These are phyloP conservation scores for Caligus rogercresseyi DNA, from an alignment of 1,140 invertebrate species.

Conservation along the genomic window DNA sequence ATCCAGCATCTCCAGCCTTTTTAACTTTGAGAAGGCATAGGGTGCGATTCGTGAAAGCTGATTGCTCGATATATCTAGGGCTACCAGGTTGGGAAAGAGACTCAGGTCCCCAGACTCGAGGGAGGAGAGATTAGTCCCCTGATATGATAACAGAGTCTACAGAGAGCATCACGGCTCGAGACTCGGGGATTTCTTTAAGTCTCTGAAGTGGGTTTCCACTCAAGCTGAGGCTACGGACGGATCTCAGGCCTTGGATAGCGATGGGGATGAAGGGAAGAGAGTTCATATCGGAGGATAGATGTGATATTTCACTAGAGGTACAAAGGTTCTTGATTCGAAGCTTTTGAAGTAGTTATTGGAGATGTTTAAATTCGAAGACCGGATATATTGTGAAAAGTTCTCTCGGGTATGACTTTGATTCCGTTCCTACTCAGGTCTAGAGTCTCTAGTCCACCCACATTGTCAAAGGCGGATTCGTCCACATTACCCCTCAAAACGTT, in stretches of 20 bases:
- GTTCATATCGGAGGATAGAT: not conserved
- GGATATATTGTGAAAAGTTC: slow-evolving; percentile 50
- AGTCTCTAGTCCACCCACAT: slow-evolving; percentile 48
- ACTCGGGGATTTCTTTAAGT: slow-evolving; percentile 39
- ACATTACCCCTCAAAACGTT: slow-evolving; percentile 62
- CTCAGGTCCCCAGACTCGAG: slow-evolving; percentile 72
- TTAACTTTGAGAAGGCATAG: slow-evolving; percentile 56
- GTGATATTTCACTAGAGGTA: slow-evolving; percentile 1
- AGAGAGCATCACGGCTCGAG: slow-evolving; percentile 41
- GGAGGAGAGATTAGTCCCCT: slow-evolving; percentile 59
- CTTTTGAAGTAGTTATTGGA: slow-evolving; percentile 56
- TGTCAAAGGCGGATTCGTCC: slow-evolving; percentile 49
- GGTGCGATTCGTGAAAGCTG: slow-evolving; percentile 60
- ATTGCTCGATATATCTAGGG: slow-evolving; percentile 52
- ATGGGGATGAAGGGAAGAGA: slow-evolving; percentile 33
- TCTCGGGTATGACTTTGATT: slow-evolving; percentile 55
- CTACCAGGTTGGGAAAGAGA: slow-evolving; percentile 56
- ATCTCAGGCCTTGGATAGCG: slow-evolving; percentile 49
- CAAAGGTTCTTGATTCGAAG: slow-evolving; percentile 40
- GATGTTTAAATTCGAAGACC: slow-evolving; percentile 45
- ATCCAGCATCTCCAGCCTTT: slow-evolving; percentile 55
- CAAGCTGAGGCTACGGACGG: slow-evolving; percentile 52
- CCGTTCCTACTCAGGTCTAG: slow-evolving; percentile 53
- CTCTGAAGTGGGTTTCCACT: slow-evolving; percentile 56
- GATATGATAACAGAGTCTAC: slow-evolving; percentile 61